phyloP scores from a whole-genome alignment of 2,797 vertebrate species.

The Halcyon badia region DNA sequence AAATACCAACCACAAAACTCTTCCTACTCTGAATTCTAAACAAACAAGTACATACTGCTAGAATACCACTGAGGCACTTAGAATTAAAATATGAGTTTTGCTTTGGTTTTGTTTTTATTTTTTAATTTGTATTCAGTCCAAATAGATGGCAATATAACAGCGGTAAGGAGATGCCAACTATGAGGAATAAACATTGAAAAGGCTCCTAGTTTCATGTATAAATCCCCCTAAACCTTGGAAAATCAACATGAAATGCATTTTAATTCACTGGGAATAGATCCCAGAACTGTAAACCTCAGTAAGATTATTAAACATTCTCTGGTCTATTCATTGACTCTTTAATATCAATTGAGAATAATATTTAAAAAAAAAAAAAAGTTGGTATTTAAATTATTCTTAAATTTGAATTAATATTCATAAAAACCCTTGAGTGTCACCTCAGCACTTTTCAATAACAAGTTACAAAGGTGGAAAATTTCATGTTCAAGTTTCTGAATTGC shows the following conservation, averaged over 20 bases:
- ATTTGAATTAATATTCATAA: neutral
- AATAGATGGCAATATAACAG: neutral
- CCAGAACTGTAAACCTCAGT: neutral
- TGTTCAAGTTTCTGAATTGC: neutral
- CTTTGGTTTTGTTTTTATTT: neutral
- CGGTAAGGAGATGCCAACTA: neutral
- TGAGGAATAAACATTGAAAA: neutral
- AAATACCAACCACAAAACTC: neutral
- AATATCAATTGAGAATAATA: neutral
- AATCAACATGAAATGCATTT: constrained; percentile 43
- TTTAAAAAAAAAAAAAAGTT: neutral
- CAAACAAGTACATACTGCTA: neutral
- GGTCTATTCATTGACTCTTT: neutral
- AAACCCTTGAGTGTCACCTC: neutral
- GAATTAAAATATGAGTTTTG: neutral
- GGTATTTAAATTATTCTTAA: neutral
- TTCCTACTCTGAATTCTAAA: neutral
- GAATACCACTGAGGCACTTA: neutral
- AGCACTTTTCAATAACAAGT: neutral
- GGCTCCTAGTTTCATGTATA: neutral
- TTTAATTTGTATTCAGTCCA: constrained; percentile 6
- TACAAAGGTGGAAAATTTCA: neutral
- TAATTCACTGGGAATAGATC: neutral
- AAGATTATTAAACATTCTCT: constrained; percentile 25
- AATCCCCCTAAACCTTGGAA: constrained; percentile 38